Evolutionary conservation across 2,113 vertebrate species (phyloP).

Genomic region (Cheirogaleus medius): DNA sequence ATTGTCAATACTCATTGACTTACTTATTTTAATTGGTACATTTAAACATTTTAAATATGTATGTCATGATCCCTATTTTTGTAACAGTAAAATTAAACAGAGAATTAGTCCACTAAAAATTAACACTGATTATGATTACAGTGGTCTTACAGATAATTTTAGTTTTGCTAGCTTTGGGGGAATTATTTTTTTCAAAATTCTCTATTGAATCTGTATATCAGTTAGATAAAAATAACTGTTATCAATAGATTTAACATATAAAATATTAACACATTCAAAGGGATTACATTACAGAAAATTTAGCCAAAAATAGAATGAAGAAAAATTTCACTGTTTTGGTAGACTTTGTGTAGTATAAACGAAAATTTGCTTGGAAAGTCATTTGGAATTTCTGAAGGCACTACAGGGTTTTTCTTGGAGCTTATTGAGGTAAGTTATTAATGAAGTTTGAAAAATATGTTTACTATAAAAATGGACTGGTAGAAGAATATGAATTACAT

Average conservation of each 20-base stretch:
- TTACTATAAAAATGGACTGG: not conserved
- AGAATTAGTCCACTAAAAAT: not conserved
- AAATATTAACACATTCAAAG: not conserved
- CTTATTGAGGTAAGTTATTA: not conserved
- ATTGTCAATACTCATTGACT: not conserved
- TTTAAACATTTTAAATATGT: not conserved
- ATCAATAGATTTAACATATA: not conserved
- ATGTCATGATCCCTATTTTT: not conserved
- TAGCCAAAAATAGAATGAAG: not conserved
- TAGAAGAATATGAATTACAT: not conserved
- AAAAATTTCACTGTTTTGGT: not conserved
- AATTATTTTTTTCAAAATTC: not conserved
- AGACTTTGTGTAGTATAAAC: not conserved
- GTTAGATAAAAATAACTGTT: not conserved
- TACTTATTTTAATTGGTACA: not conserved
- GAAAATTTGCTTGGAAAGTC: not conserved
- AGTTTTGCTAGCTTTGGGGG: not conserved
- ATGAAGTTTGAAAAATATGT: not conserved
- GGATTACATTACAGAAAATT: not conserved
- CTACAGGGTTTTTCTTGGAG: not conserved
- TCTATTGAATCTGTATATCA: not conserved
- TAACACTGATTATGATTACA: not conserved
- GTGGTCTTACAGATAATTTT: not conserved
- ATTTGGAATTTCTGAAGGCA: slow-evolving; percentile 13
- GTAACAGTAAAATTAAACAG: not conserved